Percentiles rank a stretch among this genome's conserved stretches.
phyloP scores from a whole-genome alignment of 2,888 invertebrate genomes.

The Drosophila recens region DNA sequence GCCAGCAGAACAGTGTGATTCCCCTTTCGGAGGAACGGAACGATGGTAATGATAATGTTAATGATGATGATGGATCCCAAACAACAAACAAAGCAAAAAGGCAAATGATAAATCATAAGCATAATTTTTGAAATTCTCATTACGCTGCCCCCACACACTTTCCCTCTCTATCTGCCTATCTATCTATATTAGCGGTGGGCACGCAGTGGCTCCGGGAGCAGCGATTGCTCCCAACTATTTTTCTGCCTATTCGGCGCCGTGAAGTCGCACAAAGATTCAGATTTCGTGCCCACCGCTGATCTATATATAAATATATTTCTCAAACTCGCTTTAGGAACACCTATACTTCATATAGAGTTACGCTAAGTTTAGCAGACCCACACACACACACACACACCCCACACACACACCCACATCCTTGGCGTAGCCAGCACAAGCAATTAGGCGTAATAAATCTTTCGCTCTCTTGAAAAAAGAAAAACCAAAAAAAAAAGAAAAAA shows the following conservation, averaged over 20 bases:
- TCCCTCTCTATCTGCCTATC: conserved; percentile 9
- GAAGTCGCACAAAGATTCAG: too few species aligned
- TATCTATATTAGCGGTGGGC: too few species aligned
- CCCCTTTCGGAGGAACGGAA: not conserved
- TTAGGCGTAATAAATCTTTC: conserved; percentile 58
- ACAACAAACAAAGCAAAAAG: conserved; percentile 35
- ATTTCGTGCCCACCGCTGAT: too few species aligned
- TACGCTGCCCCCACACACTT: conserved; percentile 25
- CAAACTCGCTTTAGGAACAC: conserved; percentile 67
- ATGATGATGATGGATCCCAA: conserved; percentile 29
- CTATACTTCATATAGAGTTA: conserved; percentile 58
- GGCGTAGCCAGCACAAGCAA: conserved; percentile 81
- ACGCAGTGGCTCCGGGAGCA: too few species aligned
- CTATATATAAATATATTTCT: conserved; percentile 49
- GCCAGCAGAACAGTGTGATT: conserved; percentile 14
- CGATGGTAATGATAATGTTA: conserved; percentile 10
- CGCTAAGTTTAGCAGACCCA: conserved; percentile 42
- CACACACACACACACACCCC: conserved; percentile 8
- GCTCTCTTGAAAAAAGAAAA: conserved; percentile 45
- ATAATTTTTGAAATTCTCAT: conserved; percentile 49
- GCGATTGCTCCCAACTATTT: too few species aligned
- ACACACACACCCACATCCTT: conserved; percentile 39
- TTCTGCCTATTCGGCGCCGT: too few species aligned
- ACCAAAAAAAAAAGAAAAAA: conserved; percentile 13
- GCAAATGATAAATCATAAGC: conserved; percentile 57